Conservation (phyloP, 2,888 invertebrate genomes). For the Hypolimnas misippus region DNA sequence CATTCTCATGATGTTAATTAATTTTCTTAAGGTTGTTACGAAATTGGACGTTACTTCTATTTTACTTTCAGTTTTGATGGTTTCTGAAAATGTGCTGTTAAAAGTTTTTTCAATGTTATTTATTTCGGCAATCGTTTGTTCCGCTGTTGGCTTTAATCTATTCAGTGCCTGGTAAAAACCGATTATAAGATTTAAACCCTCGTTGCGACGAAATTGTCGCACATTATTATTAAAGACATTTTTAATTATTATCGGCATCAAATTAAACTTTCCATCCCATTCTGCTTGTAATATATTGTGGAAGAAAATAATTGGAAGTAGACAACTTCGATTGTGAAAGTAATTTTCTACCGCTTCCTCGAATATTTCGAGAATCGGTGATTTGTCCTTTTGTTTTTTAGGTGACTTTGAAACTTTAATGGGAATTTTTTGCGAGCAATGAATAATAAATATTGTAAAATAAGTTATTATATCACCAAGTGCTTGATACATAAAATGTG, state of each 20-base stretch:
- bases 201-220: constrained; percentile 86
- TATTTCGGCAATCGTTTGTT: constrained; percentile 61
- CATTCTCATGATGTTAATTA: constrained; percentile 79
- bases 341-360: constrained; percentile 82
- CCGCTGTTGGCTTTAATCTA: constrained; percentile 64
- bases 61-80: constrained; percentile 66
- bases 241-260: constrained; percentile 83
- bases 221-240: constrained; percentile 85
- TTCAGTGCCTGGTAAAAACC: constrained; percentile 86
- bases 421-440: constrained; percentile 83
- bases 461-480: constrained; percentile 86
- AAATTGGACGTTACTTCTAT: constrained; percentile 84
- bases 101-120: constrained; percentile 76
- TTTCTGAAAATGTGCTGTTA: constrained; percentile 63
- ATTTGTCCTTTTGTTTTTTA: constrained; percentile 59
- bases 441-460: constrained; percentile 86
- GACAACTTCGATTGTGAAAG: constrained; percentile 86
- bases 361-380: constrained; percentile 76
- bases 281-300: constrained; percentile 85
- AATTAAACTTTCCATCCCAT: constrained; percentile 86
- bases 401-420: constrained; percentile 55
- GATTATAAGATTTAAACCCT: constrained; percentile 87
- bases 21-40: constrained; percentile 77
- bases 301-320: constrained; percentile 86
- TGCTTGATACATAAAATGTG: constrained; percentile 86